Evolutionary conservation across 2,113 vertebrate genomes (phyloP).

Genomic region (Ammodytes dubius): DNA sequence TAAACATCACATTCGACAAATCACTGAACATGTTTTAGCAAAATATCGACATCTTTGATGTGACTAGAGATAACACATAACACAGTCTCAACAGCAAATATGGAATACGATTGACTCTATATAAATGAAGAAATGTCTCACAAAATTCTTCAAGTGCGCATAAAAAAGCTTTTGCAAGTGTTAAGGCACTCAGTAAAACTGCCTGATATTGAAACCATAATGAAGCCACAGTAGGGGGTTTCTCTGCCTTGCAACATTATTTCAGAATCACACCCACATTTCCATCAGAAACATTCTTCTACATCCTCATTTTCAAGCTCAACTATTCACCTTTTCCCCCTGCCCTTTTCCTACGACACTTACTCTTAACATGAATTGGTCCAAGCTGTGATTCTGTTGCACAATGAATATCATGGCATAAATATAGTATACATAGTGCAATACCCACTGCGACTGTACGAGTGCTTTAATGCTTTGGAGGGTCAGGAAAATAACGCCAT

Average conservation of each 20-base stretch:
- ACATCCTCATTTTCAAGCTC: not conserved
- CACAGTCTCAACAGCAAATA: not conserved
- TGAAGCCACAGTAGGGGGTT: constrained; percentile 9
- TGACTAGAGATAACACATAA: not conserved
- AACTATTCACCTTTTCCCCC: not conserved
- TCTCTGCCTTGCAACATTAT: not conserved
- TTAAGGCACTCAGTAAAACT: constrained; percentile 73
- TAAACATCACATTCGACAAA: not conserved
- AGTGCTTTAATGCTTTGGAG: constrained; percentile 60
- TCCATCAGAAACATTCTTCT: not conserved
- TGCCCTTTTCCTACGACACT: not conserved
- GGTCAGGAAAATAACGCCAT: not conserved
- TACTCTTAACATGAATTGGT: constrained; percentile 37
- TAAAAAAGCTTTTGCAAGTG: constrained; percentile 50
- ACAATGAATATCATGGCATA: constrained; percentile 36
- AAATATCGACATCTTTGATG: constrained; percentile 9
- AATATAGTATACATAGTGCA: constrained; percentile 63
- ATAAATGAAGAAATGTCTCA: constrained; percentile 15
- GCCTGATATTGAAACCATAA: constrained; percentile 1
- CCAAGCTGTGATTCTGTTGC: constrained; percentile 48
- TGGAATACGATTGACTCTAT: not conserved
- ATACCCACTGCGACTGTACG: constrained; percentile 33
- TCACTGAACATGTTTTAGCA: constrained; percentile 17
- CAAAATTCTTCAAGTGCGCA: constrained; percentile 5
- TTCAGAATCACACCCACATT: not conserved